These are phyloP conservation scores for Myotis davidii DNA, from an alignment of 2,113 vertebrate species.

Conservation along the genomic window DNA sequence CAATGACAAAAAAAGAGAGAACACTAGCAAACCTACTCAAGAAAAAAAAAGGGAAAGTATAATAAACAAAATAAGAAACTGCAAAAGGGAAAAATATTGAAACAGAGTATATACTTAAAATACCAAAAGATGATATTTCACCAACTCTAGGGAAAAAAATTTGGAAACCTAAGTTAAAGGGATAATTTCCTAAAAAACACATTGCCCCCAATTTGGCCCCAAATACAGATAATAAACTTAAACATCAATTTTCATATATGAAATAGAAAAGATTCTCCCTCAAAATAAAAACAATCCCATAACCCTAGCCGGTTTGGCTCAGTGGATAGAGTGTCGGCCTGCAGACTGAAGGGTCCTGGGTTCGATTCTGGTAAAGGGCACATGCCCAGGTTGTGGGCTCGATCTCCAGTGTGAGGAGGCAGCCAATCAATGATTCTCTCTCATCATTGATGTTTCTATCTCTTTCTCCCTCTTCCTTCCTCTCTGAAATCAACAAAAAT, in stretches of 20 bases:
- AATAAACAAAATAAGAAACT: neutral
- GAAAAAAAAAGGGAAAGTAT: neutral
- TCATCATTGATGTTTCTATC: too few species aligned
- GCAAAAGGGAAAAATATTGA: neutral
- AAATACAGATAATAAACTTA: neutral
- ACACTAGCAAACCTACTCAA: neutral
- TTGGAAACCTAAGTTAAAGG: neutral
- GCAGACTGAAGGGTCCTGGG: too few species aligned
- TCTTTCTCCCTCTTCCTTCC: too few species aligned
- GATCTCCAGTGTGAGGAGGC: too few species aligned
- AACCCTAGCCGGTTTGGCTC: too few species aligned
- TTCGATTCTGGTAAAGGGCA: too few species aligned
- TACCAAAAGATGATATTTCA: neutral
- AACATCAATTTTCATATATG: neutral
- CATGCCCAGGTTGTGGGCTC: too few species aligned
- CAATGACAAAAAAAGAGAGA: neutral
- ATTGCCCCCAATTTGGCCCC: neutral
- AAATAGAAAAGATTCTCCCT: neutral
- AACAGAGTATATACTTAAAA: constrained; percentile 12
- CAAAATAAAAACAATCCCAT: neutral
- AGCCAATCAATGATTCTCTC: too few species aligned
- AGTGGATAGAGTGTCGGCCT: too few species aligned
- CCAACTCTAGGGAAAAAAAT: constrained; percentile 1
- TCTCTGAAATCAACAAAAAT: too few species aligned
- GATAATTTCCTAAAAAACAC: neutral